Conservation (phyloP, 2,113 vertebrate genomes). For the Eulemur rufifrons region DNA sequence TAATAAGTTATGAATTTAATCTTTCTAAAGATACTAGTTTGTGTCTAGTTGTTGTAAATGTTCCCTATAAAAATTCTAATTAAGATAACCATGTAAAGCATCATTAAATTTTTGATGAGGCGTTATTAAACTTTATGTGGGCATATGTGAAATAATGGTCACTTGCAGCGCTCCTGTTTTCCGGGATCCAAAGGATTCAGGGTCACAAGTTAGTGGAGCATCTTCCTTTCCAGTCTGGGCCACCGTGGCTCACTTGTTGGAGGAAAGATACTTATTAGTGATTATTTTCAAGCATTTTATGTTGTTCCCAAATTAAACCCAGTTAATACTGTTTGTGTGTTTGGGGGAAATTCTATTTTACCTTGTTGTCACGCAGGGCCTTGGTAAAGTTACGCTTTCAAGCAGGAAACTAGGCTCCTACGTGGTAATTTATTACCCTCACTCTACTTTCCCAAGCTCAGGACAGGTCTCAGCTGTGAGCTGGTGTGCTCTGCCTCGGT, state of each 20-base stretch:
- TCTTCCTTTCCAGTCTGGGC: neutral
- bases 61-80: neutral
- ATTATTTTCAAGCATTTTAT: neutral
- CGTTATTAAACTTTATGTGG: neutral
- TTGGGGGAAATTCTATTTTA: neutral
- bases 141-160: neutral
- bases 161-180: neutral
- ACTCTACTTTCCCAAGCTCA: neutral
- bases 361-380: neutral
- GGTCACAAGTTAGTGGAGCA: neutral
- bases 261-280: neutral
- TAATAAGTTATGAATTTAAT: neutral
- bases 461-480: neutral
- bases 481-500: neutral
- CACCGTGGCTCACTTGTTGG: neutral
- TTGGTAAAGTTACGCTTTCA: constrained; percentile 24
- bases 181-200: neutral
- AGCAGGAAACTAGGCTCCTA: neutral
- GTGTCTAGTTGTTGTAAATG: neutral
- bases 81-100: neutral
- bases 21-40: neutral
- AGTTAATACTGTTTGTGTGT: neutral
- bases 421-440: neutral
- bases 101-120: neutral
- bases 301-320: neutral